These are phyloP conservation scores for Tipula vernalis DNA, from an alignment of 2,888 invertebrate genomes.

Conservation along the genomic window DNA sequence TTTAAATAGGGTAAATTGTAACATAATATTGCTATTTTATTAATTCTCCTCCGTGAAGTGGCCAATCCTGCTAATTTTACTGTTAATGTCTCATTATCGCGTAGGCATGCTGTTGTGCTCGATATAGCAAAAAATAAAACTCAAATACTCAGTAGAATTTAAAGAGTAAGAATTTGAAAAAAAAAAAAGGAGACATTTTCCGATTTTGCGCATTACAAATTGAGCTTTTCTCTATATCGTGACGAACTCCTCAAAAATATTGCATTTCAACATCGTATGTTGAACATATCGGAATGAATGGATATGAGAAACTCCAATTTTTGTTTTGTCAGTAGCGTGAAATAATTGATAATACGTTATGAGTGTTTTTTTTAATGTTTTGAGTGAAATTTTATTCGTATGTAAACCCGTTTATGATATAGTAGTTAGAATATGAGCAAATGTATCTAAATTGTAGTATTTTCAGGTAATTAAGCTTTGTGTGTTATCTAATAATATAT, in stretches of 20 bases:
- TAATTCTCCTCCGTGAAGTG: too few relatives aligned
- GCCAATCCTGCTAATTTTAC: too few relatives aligned
- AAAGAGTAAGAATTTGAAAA: background rate
- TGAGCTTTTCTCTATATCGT: background rate
- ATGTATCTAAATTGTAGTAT: background rate
- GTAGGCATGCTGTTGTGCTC: too few relatives aligned
- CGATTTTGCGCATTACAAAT: background rate
- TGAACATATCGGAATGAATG: background rate
- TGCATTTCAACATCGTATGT: background rate
- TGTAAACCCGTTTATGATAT: background rate
- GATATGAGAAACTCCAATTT: background rate
- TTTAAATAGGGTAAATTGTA: too few relatives aligned
- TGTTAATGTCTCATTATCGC: background rate
- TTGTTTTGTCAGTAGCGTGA: background rate
- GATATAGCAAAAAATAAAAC: too few relatives aligned
- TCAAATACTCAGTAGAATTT: too few relatives aligned
- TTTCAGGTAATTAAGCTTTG: background rate
- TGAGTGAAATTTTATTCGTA: background rate
- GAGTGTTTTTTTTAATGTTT: background rate
- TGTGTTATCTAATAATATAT: background rate
- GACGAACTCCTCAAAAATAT: background rate
- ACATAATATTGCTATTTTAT: too few relatives aligned
- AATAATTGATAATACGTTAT: background rate
- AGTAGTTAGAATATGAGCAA: too few relatives aligned
- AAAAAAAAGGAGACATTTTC: background rate